Evolutionary conservation across 2,113 vertebrate species (phyloP), one percentile per base, ranked within the genome.

Genomic region (Hystrix cristata): DNA sequence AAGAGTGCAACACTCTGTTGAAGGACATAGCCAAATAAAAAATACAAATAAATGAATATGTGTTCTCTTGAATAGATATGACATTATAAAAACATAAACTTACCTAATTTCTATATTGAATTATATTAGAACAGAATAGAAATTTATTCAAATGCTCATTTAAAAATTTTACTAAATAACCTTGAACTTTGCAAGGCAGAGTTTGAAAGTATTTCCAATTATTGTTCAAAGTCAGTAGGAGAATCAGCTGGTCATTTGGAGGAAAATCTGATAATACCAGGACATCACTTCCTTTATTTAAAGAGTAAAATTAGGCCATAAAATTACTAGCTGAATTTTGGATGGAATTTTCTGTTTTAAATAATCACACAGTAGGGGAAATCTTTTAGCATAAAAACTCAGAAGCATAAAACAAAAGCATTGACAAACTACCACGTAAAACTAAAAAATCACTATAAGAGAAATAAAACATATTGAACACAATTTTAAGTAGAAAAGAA

Each of bases 241-340:
- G 46, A 95, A 74, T 81, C 93, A 95, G 38, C 29, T 82, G 18
- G 19, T 78, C 48, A 89, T 96, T 87, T 69, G 31, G 29, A 95
- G 8, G n/a, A 43, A 62, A 91, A 59, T 57, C 14, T 31, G 25
- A 38, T 93, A 93, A 69, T 91, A 27, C 43, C 69, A 14, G n/a
- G 25, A 85, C 23, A 80, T 25, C n/a, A 91, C 2, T 10, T 90
- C 34, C 38, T 96, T 91, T 95, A 91, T 96, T 76, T 91, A 92
- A 55, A 92, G 48, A 55, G 34, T 59, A 87, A 95, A 95, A 71
- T 87, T 88, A 91, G 87, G 38, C 14, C 12, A 60, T 95, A 95
- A 95, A 96, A 71, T 83, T 87, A n/a, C 34, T 88, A 85, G 38
- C 38, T 93, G 27, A 91, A 94, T 89, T 93, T 89, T 91, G 71